These are phyloP conservation scores for Lethrus apterus DNA, from an alignment of 1,140 invertebrate genomes.

Conservation along the genomic window DNA sequence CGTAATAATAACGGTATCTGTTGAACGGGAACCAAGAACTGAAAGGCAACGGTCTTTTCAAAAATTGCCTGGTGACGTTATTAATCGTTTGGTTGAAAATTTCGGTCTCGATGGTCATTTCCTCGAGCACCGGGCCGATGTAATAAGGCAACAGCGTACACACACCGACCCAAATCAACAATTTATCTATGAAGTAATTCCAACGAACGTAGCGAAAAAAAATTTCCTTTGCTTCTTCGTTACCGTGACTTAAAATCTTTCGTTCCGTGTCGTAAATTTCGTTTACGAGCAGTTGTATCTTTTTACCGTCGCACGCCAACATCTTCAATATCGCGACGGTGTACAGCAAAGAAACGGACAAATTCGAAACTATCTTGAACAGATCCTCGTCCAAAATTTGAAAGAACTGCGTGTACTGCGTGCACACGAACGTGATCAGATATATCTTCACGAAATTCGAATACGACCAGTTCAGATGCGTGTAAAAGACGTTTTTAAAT, in stretches of 20 bases:
- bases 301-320: conserved; percentile 5
- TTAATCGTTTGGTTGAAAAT: background rate
- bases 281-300: conserved; percentile 9
- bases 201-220: conserved; percentile 10
- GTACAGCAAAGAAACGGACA: conserved; percentile 17
- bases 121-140: conserved; percentile 12
- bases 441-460: conserved; percentile 5
- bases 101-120: background rate
- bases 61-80: conserved; percentile 2
- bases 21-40: conserved; percentile 23
- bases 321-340: conserved; percentile 15
- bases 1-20: conserved; percentile 15
- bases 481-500: conserved; percentile 1
- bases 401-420: conserved; percentile 15
- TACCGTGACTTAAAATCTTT: conserved; percentile 12
- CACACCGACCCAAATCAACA: conserved; percentile 12
- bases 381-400: conserved; percentile 7
- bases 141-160: conserved; percentile 15
- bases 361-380: conserved; percentile 14
- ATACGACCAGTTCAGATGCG: conserved; percentile 4
- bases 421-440: conserved; percentile 16
- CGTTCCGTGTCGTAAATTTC: conserved; percentile 12
- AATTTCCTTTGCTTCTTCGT: conserved; percentile 12
- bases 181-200: conserved; percentile 5
- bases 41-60: conserved; percentile 19